Conservation (phyloP, 2,797 vertebrate genomes). For the Lophotriccus pileatus region DNA sequence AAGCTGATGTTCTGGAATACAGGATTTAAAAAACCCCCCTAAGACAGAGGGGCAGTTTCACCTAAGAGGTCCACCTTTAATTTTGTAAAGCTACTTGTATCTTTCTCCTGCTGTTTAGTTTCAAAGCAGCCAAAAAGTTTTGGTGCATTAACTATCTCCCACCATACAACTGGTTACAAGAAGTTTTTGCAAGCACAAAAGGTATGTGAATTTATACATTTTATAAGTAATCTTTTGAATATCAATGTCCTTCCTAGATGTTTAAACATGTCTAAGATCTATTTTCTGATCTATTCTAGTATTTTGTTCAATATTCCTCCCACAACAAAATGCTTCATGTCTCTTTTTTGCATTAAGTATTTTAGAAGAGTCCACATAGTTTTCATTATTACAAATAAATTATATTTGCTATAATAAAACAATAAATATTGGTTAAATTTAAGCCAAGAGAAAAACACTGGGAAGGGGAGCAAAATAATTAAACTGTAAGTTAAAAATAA, state of each 20-base stretch:
- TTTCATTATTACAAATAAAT: not conserved
- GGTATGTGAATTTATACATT: not conserved
- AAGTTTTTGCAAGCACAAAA: not conserved
- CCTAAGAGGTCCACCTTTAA: not conserved
- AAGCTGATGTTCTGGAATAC: rapidly evolving
- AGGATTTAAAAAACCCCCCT: not conserved
- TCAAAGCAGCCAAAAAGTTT: not conserved
- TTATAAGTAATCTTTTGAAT: not conserved
- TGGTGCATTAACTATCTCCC: not conserved
- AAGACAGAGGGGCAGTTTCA: not conserved
- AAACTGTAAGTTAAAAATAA: not conserved
- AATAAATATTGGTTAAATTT: not conserved
- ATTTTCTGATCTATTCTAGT: not conserved
- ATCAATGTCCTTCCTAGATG: not conserved
- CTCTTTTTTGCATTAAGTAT: not conserved
- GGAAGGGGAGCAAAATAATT: not conserved
- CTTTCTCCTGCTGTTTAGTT: not conserved
- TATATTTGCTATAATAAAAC: not conserved
- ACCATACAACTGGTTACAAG: not conserved
- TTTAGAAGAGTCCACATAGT: not conserved
- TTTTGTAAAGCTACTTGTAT: not conserved
- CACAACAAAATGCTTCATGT: not conserved
- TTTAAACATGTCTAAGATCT: not conserved
- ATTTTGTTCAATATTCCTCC: not conserved
- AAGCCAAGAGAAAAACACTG: not conserved